A percentile compares a stretch with the other conserved stretches of the same genome.
These are phyloP conservation scores for Tachycineta bicolor DNA, from an alignment of 2,113 vertebrate species.

Conservation along the genomic window DNA sequence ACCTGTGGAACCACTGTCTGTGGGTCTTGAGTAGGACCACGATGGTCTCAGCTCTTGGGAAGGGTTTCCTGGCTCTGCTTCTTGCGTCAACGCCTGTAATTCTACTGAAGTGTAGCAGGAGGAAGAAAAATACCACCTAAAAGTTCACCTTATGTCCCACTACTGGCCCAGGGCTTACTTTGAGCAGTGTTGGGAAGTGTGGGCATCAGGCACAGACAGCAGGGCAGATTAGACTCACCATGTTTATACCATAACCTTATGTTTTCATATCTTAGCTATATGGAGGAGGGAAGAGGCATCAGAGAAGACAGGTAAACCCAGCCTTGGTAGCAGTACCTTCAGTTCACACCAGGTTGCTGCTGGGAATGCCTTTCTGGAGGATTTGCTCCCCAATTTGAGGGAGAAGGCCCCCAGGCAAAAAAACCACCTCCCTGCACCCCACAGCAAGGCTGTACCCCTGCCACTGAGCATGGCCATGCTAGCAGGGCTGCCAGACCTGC, in stretches of 20 bases:
- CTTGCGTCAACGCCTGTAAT: neutral
- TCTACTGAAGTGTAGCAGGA: neutral
- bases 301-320: neutral
- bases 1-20: fast-evolving
- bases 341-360: neutral
- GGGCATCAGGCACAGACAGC: neutral
- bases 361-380: neutral
- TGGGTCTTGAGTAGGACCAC: fast-evolving
- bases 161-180: neutral
- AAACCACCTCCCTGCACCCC: fast-evolving
- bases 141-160: neutral
- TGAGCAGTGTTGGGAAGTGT: neutral
- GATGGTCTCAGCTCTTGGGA: neutral
- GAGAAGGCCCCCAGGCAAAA: neutral
- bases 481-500: neutral
- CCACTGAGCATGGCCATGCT: fast-evolving
- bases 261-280: neutral
- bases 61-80: neutral
- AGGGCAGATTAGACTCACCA: neutral
- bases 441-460: neutral
- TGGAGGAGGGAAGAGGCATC: fast-evolving
- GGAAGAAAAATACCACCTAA: neutral
- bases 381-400: neutral
- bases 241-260: neutral
- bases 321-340: neutral